These are phyloP conservation scores for Papilio demoleus DNA, from an alignment of 2,888 invertebrate species.

Conservation along the genomic window DNA sequence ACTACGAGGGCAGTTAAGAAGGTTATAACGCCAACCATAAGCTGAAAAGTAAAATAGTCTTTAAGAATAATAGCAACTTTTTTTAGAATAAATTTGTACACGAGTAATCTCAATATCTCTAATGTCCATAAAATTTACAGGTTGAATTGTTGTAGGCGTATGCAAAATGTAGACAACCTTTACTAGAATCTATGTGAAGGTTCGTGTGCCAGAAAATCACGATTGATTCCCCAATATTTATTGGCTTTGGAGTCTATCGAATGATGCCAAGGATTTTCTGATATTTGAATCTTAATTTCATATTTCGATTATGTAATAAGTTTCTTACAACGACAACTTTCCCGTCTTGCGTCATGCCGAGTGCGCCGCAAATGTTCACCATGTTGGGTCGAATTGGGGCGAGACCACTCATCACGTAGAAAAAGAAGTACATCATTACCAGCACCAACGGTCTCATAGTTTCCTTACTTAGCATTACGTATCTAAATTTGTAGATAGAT, in stretches of 20 bases:
- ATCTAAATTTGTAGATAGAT: constrained; percentile 62
- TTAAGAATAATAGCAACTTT: background rate
- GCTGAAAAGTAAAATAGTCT: constrained; percentile 56
- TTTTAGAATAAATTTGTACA: background rate
- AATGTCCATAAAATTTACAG: no score
- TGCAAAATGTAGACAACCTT: no score
- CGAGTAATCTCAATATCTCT: background rate
- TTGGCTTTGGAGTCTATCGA: no score
- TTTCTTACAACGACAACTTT: constrained; percentile 70
- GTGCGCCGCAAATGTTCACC: constrained; percentile 78
- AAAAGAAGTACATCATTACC: constrained; percentile 77
- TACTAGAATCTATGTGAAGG: no score
- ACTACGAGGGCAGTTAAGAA: constrained; percentile 70
- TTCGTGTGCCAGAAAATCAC: no score
- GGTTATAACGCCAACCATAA: constrained; percentile 75
- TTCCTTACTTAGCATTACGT: constrained; percentile 78
- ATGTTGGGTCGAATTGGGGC: constrained; percentile 79
- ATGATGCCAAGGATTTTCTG: no score
- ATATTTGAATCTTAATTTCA: no score
- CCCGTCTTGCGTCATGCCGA: constrained; percentile 71
- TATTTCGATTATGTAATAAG: no score
- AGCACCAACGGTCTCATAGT: constrained; percentile 77
- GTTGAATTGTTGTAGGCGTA: no score
- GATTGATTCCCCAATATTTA: no score
- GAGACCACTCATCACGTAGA: constrained; percentile 79